Evolutionary conservation across 2,888 invertebrate species (phyloP).

Genomic region (Pseudococcus viburni): DNA sequence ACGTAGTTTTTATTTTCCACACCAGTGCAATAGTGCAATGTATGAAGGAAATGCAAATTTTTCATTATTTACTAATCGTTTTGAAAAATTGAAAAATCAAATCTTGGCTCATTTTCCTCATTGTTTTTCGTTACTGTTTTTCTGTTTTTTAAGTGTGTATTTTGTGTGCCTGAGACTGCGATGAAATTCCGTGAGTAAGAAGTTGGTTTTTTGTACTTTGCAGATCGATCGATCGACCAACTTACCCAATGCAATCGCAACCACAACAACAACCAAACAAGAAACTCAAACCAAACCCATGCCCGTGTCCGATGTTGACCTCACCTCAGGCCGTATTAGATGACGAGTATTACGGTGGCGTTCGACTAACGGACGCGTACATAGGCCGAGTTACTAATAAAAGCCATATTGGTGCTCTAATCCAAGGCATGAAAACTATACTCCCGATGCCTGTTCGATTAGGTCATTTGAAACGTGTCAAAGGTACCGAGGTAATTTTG

Average conservation of each 20-base stretch:
- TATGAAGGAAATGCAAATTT: too few relatives aligned
- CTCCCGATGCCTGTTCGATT: slow-evolving; percentile 77
- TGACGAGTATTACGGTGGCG: slow-evolving; percentile 75
- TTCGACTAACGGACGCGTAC: slow-evolving; percentile 75
- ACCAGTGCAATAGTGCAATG: too few relatives aligned
- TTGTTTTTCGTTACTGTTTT: too few relatives aligned
- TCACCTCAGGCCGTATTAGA: slow-evolving; percentile 69
- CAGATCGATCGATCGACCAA: background rate
- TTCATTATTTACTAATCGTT: too few relatives aligned
- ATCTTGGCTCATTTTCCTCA: too few relatives aligned
- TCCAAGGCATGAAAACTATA: slow-evolving; percentile 75
- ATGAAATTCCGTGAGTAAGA: slow-evolving; percentile 13
- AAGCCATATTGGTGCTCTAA: slow-evolving; percentile 77
- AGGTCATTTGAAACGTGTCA: slow-evolving; percentile 81
- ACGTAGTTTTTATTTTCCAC: too few relatives aligned
- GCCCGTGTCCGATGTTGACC: slow-evolving; percentile 71
- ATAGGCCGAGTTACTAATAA: slow-evolving; percentile 77
- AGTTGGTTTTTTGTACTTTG: slow-evolving; percentile 49
- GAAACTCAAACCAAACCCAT: slow-evolving; percentile 8
- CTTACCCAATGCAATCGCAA: background rate
- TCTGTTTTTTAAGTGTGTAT: too few relatives aligned
- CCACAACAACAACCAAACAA: slow-evolving; percentile 11
- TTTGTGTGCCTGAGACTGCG: background rate
- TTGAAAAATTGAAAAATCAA: too few relatives aligned
- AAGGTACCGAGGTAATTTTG: slow-evolving; percentile 71